Evolutionary conservation across 2,797 vertebrate species (phyloP).

Genomic region (Sebastiscus albofasciatus): DNA sequence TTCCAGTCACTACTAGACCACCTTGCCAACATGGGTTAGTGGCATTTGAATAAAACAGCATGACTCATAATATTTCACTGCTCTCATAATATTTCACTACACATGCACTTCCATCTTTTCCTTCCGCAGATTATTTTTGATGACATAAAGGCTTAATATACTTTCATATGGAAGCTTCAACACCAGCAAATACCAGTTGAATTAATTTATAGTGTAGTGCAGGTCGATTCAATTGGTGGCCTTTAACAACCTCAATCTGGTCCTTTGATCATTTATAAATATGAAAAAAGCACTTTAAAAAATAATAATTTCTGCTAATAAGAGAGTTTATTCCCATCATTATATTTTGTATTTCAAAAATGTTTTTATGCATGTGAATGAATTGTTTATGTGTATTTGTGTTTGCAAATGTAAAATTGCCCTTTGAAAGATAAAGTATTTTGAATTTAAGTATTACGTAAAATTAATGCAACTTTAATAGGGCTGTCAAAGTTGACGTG

Average conservation of each 20-base stretch:
- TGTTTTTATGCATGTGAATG: background rate
- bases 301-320: too few relatives aligned
- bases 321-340: background rate
- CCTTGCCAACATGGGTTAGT: background rate
- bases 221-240: background rate
- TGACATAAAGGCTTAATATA: background rate
- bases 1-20: background rate
- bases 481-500: too few relatives aligned
- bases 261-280: too few relatives aligned
- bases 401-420: background rate
- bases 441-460: background rate
- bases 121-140: background rate
- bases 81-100: background rate
- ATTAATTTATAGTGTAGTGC: background rate
- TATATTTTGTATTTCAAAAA: background rate
- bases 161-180: background rate
- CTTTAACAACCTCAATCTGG: too few relatives aligned
- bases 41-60: slow-evolving; percentile 1
- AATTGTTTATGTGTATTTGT: background rate
- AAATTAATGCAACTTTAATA: background rate
- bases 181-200: background rate
- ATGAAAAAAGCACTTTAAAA: too few relatives aligned
- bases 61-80: background rate
- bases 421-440: background rate
- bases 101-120: background rate